Percentiles rank a stretch among this genome's conserved stretches.
Conservation (phyloP, 2,888 invertebrate genomes). For the Melieria omissa region DNA sequence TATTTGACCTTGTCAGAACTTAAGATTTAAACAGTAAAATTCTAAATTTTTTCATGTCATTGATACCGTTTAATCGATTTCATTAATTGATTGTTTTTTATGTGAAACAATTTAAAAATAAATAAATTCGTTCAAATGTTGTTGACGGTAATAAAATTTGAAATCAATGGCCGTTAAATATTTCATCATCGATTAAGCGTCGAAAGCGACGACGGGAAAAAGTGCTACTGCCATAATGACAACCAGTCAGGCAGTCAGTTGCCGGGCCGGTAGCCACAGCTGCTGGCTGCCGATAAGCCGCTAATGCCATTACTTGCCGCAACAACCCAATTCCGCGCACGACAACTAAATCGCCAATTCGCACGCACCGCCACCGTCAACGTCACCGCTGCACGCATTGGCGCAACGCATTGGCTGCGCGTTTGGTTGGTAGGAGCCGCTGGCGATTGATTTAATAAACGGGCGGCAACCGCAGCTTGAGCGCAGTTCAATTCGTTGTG, state of each 20-base stretch:
- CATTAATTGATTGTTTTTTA: too few relatives aligned
- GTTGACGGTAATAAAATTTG: neutral
- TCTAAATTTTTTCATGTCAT: too few relatives aligned
- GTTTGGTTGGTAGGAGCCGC: conserved; percentile 3
- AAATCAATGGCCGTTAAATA: conserved; percentile 7
- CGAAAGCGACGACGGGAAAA: conserved; percentile 8
- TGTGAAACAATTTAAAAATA: too few relatives aligned
- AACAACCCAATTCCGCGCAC: conserved; percentile 17
- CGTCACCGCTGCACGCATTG: conserved; percentile 12
- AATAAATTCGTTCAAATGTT: neutral
- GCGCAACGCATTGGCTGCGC: neutral
- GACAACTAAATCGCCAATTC: conserved; percentile 25
- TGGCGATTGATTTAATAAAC: neutral
- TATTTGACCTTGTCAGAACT: too few relatives aligned
- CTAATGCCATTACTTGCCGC: conserved; percentile 3
- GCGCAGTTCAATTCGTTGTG: too few relatives aligned
- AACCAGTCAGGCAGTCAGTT: conserved; percentile 8
- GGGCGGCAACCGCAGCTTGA: too few relatives aligned
- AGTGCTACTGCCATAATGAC: neutral
- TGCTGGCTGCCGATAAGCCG: conserved; percentile 25
- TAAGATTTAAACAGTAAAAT: too few relatives aligned
- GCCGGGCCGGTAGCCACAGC: conserved; percentile 5
- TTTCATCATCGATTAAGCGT: conserved; percentile 13
- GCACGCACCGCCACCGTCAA: conserved; percentile 24
- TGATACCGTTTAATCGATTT: too few relatives aligned